These are phyloP conservation scores for Pelusios castaneus DNA, from an alignment of 2,113 vertebrate genomes.

Conservation along the genomic window DNA sequence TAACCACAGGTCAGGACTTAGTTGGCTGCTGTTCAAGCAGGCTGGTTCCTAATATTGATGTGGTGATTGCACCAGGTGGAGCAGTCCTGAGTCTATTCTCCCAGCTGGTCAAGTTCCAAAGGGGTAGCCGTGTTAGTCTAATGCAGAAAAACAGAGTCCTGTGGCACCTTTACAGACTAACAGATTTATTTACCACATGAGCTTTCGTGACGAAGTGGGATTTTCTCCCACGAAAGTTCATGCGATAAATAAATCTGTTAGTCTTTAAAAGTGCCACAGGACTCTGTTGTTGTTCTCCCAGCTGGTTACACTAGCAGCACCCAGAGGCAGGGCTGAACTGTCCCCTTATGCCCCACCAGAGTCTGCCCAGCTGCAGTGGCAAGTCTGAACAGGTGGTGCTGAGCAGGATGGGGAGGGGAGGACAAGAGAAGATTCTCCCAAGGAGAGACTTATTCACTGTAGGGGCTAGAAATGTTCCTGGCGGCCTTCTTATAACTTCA, in stretches of 20 bases:
- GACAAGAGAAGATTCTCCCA: background rate
- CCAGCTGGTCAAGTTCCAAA: no score
- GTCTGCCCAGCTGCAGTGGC: background rate
- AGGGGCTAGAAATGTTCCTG: background rate
- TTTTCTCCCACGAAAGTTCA: no score
- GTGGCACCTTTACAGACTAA: no score
- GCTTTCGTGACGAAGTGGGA: no score
- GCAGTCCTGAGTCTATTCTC: background rate
- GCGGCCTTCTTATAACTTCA: fast-evolving
- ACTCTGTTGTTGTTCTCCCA: background rate
- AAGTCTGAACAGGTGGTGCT: background rate
- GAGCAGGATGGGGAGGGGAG: background rate
- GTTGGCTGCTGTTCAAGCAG: background rate
- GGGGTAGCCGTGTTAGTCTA: no score
- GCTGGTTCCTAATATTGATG: no score
- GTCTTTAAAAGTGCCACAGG: no score
- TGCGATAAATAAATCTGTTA: no score
- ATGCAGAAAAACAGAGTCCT: no score
- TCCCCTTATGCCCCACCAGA: background rate
- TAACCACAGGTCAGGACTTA: background rate
- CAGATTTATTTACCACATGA: no score
- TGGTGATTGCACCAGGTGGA: background rate
- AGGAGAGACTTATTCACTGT: background rate
- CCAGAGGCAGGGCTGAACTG: background rate
- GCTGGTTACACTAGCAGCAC: background rate